Percentiles rank a stretch among this genome's conserved stretches.
Evolutionary conservation across 2,113 vertebrate species (phyloP).

Genomic region (Eubucco bourcierii): DNA sequence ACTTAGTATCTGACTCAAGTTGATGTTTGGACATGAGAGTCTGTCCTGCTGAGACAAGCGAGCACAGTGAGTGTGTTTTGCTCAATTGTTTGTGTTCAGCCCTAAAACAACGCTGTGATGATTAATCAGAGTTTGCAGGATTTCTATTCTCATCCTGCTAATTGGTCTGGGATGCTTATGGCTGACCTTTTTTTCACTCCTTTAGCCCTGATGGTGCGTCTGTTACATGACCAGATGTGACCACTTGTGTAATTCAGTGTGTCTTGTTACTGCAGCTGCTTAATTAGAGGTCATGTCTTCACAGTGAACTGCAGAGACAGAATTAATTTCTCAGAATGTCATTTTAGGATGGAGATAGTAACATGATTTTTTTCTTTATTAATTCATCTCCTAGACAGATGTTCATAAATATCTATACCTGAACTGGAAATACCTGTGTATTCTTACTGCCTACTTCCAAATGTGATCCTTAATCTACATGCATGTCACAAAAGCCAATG

Average conservation of each 20-base stretch:
- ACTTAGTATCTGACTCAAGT: neutral
- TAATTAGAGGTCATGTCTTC: neutral
- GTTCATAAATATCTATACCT: neutral
- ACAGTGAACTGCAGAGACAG: neutral
- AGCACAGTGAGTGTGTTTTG: neutral
- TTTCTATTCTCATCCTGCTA: constrained; percentile 27
- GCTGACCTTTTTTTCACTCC: constrained; percentile 7
- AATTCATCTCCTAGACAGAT: neutral
- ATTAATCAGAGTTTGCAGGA: constrained; percentile 29
- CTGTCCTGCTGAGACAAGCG: neutral
- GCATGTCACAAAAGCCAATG: neutral
- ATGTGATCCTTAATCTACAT: neutral
- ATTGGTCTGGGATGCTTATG: neutral
- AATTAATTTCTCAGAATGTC: neutral
- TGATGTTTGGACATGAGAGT: neutral
- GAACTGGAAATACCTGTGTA: neutral
- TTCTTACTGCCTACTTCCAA: neutral
- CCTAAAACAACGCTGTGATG: neutral
- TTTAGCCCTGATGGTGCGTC: accelerated
- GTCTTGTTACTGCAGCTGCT: neutral
- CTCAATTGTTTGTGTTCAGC: neutral
- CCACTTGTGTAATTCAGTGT: neutral
- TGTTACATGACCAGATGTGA: neutral
- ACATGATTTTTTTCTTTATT: neutral
- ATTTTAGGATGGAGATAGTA: neutral